phyloP scores from a whole-genome alignment of 2,888 invertebrate species.

The Helleia helle region DNA sequence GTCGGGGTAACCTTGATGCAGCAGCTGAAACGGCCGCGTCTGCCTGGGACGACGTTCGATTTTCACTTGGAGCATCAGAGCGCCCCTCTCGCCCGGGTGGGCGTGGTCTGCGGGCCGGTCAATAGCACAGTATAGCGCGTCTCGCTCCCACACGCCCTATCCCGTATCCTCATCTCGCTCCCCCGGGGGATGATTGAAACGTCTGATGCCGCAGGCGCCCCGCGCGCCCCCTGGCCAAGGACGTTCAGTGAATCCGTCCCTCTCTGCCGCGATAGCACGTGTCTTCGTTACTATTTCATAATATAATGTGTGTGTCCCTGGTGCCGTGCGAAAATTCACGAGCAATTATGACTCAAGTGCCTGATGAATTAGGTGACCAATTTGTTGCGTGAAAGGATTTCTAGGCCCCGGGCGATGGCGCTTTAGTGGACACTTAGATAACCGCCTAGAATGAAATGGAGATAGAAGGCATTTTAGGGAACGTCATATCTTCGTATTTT shows the following conservation, averaged over 20 bases:
- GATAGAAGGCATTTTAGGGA: constrained; percentile 54
- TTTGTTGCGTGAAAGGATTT: constrained; percentile 63
- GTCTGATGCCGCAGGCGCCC: constrained; percentile 74
- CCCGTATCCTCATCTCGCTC: constrained; percentile 40
- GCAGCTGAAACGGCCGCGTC: constrained; percentile 59
- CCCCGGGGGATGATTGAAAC: constrained; percentile 71
- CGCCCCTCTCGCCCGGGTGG: constrained; percentile 69
- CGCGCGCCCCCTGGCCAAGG: constrained; percentile 69
- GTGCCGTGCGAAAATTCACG: constrained; percentile 69
- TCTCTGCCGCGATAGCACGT: constrained; percentile 73
- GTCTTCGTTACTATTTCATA: constrained; percentile 69
- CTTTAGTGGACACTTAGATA: constrained; percentile 56
- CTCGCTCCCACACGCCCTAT: constrained; percentile 39
- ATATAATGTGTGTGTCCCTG: constrained; percentile 70
- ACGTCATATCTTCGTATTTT: constrained; percentile 56
- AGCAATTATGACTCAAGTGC: constrained; percentile 70
- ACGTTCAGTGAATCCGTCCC: constrained; percentile 75
- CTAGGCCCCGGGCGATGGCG: constrained; percentile 48
- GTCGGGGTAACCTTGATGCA: constrained; percentile 59
- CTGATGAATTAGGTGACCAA: constrained; percentile 62
- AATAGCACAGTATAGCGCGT: constrained; percentile 62
- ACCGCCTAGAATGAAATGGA: constrained; percentile 65
- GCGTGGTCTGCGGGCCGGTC: constrained; percentile 71
- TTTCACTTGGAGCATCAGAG: constrained; percentile 69
- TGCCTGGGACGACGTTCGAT: constrained; percentile 71